Percentiles rank a stretch among this genome's conserved stretches.
Evolutionary conservation across 30 jellyfish, hydroid and myxozoan species (phyloP).

Genomic region (Chrysaora quinquecirrha): DNA sequence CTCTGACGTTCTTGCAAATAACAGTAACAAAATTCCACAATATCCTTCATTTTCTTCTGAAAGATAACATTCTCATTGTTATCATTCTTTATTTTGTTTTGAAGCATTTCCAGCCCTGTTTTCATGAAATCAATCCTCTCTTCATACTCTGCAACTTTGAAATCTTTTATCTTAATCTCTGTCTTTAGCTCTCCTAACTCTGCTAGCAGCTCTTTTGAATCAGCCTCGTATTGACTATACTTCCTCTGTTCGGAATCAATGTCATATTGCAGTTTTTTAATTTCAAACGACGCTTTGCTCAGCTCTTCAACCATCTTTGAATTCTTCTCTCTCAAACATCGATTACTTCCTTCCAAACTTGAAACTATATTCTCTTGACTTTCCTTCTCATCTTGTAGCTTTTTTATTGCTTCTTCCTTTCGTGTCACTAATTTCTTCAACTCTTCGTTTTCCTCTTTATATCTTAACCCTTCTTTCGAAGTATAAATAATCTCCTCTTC

Average conservation of each 20-base stretch:
- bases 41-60: not conserved
- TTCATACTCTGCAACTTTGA: constrained; percentile 7
- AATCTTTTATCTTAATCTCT: not conserved
- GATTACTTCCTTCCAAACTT: not conserved
- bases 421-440: not conserved
- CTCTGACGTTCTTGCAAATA: too few relatives aligned
- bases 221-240: not conserved
- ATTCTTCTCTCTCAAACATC: not conserved
- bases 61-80: not conserved
- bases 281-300: not conserved
- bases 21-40: too few relatives aligned
- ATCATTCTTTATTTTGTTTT: not conserved
- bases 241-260: not conserved
- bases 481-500: not conserved
- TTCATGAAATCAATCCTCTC: constrained; percentile 26
- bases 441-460: not conserved
- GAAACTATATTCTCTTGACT: not conserved
- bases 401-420: not conserved
- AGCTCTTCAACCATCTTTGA: not conserved
- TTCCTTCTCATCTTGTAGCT: not conserved
- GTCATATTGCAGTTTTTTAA: not conserved
- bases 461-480: not conserved
- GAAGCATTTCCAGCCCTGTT: constrained; percentile 12
- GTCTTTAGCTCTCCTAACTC: not conserved
- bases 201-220: not conserved